Base-by-base conservation (phyloP, 1,140 invertebrate species). In the Phymorhynchus buccinoides region DNA sequence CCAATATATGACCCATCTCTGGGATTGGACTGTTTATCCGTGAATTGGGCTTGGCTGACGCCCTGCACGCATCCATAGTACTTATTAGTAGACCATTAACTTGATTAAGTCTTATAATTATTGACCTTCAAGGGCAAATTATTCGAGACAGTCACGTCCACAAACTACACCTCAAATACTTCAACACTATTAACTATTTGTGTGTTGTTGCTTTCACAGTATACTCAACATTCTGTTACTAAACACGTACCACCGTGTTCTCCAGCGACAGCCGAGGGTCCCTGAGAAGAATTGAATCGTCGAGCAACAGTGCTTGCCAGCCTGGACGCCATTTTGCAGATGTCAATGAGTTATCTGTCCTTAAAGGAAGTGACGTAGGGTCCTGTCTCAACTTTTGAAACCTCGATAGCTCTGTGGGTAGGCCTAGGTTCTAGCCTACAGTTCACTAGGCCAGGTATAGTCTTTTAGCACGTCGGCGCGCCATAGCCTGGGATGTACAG, bases 61-160 rank as follows among this genome's bases (percentile, higher is more conserved):
- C n/a, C n/a, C n/a, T n/a, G n/a, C n/a, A n/a, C n/a, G n/a, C n/a
- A n/a, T n/a, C n/a, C n/a, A n/a, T n/a, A n/a, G n/a, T n/a, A n/a
- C n/a, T n/a, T n/a, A n/a, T n/a, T n/a, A n/a, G n/a, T n/a, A n/a
- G n/a, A n/a, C n/a, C n/a, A n/a, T n/a, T n/a, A n/a, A n/a, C n/a
- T n/a, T n/a, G n/a, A n/a, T n/a, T n/a, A n/a, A n/a, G n/a, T n/a
- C n/a, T n/a, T n/a, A n/a, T n/a, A n/a, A n/a, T 44, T 16, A 56
- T 18, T 37, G 22, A 35, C 42, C 79, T 42, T 48, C 79, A 80
- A 80, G 79, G 42, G 30, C 79, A 80, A 80, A 80, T 14, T 35
- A 9, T n/a, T n/a, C 52, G n/a, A 41, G 48, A 3, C 27, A 0
- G 30, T 32, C 32, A 80, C 42, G 22, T 52, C 16, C 32, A 27